These are phyloP conservation scores for Sympetrum striolatum DNA, from an alignment of 2,888 invertebrate species.

Conservation along the genomic window DNA sequence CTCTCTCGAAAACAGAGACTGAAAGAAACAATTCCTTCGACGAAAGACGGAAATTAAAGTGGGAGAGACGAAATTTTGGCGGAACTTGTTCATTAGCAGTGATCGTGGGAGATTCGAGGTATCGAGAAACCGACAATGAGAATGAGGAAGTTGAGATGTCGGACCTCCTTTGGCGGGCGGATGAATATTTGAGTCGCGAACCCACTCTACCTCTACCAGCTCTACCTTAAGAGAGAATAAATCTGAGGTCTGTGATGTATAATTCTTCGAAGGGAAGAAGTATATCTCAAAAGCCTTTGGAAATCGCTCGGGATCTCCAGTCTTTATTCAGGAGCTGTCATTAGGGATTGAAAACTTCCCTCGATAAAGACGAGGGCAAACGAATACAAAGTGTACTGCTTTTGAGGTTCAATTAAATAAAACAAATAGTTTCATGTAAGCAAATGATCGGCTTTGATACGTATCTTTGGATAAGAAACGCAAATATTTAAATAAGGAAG, in stretches of 20 bases:
- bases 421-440: too few species aligned
- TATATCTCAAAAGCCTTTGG: not conserved
- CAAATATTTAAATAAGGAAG: too few species aligned
- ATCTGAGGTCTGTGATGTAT: slow-evolving; percentile 19
- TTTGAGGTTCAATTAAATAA: too few species aligned
- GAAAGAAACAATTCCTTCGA: too few species aligned
- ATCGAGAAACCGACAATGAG: not conserved
- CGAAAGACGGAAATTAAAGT: too few species aligned
- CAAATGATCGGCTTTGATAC: too few species aligned
- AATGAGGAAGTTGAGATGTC: not conserved
- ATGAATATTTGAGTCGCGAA: not conserved
- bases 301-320: not conserved
- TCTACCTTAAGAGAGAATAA: slow-evolving; percentile 4
- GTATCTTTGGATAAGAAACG: too few species aligned
- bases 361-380: too few species aligned
- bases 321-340: not conserved
- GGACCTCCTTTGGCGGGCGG: not conserved
- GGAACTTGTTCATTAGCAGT: too few species aligned
- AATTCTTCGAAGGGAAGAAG: slow-evolving; percentile 11
- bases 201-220: not conserved
- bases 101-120: not conserved
- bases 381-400: too few species aligned
- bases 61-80: too few species aligned
- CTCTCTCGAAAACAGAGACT: too few species aligned
- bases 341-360: not conserved